Evolutionary conservation across 2,888 invertebrate genomes (phyloP).

Genomic region (Drosophila quinaria): DNA sequence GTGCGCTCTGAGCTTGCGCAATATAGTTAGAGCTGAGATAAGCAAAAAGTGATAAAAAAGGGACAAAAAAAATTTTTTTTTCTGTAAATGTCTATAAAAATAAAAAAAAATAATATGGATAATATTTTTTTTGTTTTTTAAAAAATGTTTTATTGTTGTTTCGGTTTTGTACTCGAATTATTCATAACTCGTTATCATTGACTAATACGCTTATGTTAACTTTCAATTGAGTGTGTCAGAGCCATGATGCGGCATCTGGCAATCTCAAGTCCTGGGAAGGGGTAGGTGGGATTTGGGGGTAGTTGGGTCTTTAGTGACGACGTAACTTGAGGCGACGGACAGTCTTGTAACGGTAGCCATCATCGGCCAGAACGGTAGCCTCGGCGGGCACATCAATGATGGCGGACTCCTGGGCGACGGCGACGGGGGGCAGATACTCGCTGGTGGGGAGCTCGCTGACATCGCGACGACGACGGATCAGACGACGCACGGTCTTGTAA

Average conservation of each 20-base stretch:
- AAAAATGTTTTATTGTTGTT: constrained; percentile 62
- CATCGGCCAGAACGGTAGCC: constrained; percentile 53
- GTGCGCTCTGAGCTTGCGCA: constrained; percentile 46
- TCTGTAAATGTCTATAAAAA: too few relatives aligned
- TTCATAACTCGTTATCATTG: constrained; percentile 71
- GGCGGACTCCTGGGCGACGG: not conserved
- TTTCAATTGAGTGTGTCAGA: constrained; percentile 51
- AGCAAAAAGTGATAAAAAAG: too few relatives aligned
- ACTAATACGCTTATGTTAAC: constrained; percentile 74
- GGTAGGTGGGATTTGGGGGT: constrained; percentile 3
- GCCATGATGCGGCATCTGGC: constrained; percentile 25
- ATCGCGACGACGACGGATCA: not conserved
- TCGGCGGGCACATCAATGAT: constrained; percentile 38
- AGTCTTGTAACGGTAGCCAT: constrained; percentile 68
- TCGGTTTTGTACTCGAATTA: constrained; percentile 75
- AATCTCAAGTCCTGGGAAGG: constrained; percentile 47
- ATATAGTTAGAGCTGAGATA: constrained; percentile 1
- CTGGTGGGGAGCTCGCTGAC: not conserved
- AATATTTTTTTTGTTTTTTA: constrained; percentile 33
- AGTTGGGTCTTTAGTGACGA: constrained; percentile 16
- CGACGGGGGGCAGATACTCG: not conserved
- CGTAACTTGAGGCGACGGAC: constrained; percentile 31
- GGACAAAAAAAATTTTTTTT: too few relatives aligned
- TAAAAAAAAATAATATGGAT: not conserved
- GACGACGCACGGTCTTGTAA: constrained; percentile 53